Base-by-base conservation (phyloP, 2,797 vertebrate genomes). In the Lophius americanus region DNA sequence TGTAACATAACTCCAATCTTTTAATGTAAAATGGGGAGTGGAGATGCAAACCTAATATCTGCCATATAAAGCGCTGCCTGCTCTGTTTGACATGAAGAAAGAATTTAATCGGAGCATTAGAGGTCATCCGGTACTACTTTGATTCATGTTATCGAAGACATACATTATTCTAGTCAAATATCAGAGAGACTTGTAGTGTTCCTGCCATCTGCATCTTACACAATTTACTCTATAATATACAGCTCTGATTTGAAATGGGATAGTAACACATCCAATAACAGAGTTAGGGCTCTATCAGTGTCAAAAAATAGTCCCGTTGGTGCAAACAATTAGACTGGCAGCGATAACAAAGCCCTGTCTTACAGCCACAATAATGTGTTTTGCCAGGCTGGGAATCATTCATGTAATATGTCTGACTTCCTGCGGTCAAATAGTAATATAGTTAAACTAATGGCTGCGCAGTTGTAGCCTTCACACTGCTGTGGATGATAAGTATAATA, bases 281-380 rank as follows among this genome's bases (percentile, higher is more conserved):
- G 60, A 76, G 72, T 75, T 68, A 68, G 35, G 38, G 43, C 48
- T 59, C 59, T 68, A 58, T 78, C 51, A 60, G 62, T 78, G 83
- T 84, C 64, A 75, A 71, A 85, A 84, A 78, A 78, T 53, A 68
- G 69, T 67, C 71, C 53, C 63, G 1, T 33, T 58, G 72, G 62
- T 68, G 68, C 63, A 83, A 84, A 82, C 80, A 90, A 89, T 89
- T 89, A 85, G 78, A 78, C 60, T 57, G 49, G 59, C 32, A 61
- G 69, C 6, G 52, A 86, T 84, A 87, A 73, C 71, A 68, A 55
- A 73, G 37, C 37, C 51, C 67, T 76, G 68, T 73, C 85, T 88
- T 81, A 84, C 64, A 73, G 74, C 67, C 56, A 60, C 63, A 77
- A 55, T 83, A 82, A 85, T 82, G 42, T 60, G 46, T 59, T 81